Base-by-base conservation (phyloP, 2,113 vertebrate species). In the Oriolus oriolus region DNA sequence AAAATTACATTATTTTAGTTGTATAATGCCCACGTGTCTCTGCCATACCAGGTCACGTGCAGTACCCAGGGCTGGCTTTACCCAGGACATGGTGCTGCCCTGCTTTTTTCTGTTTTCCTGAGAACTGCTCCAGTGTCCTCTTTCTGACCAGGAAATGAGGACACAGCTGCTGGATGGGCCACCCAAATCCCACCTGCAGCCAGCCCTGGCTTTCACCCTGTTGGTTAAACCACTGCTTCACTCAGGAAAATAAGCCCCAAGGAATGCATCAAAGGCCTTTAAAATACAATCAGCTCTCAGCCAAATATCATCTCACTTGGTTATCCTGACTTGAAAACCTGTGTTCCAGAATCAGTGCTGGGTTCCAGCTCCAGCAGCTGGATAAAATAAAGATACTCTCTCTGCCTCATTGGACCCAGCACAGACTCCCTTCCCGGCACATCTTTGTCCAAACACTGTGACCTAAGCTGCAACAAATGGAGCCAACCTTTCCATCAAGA, bases 401-500 rank as follows among this genome's bases (percentile, higher is more conserved):
- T 57, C 63, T 88, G 52, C 45, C 61, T 79, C 8, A 0, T 2
- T 86, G 56, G 33, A 60, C 33, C 71, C 60, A 44, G 66, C 35
- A 45, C 77, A 59, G 57, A 6, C 27, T 73, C 87, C 47, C 75
- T 88, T 83, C 86, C 65, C 70, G 3, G 60, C 91, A 90, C 59
- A 37, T 56, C 70, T 89, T 80, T 73, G 82, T 96, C 93, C 96
- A 70, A 77, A 70, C 28, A 24, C 93, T 2, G 84, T 97, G 97
- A 97, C 97, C 97, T 93, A 59, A 90, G 89, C 96, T 71, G 30
- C 81, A 68, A 91, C 79, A 33, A 22, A 89, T 26, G 76, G 44
- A 87, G 57, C 94, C 97, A 96, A 81, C 95, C 96, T 93, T 95
- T 96, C 96, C 96, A 93, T 96, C 97, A 97, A 63, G 93, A 95